Conservation (phyloP, 2,113 vertebrate species). For the Zosterops borbonicus region DNA sequence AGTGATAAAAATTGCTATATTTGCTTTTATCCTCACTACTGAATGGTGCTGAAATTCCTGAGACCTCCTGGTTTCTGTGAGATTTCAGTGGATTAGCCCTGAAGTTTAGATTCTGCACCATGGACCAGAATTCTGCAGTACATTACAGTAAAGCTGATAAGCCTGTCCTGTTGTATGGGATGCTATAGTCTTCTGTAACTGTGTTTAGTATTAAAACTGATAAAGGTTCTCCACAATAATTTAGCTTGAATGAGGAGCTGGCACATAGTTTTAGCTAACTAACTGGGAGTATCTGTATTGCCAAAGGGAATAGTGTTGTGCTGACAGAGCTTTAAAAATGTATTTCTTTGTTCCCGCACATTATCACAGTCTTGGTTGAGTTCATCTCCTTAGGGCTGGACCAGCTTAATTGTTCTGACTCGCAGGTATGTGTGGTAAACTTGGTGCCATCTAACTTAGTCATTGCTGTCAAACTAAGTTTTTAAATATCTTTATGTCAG, state of each 20-base stretch:
- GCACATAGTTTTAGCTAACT: not conserved
- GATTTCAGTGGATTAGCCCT: not conserved
- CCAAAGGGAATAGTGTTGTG: not conserved
- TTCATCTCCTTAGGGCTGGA: not conserved
- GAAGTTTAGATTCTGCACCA: not conserved
- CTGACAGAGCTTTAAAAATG: not conserved
- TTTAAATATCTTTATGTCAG: not conserved
- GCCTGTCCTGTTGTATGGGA: rapidly evolving
- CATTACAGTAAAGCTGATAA: not conserved
- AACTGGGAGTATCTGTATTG: not conserved
- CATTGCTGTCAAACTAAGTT: not conserved
- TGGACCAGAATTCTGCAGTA: not conserved
- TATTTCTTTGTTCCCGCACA: not conserved
- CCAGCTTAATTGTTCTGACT: not conserved
- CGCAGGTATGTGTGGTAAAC: not conserved
- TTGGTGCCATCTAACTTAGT: not conserved
- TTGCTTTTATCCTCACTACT: not conserved
- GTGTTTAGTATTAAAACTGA: not conserved
- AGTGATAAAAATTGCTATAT: not conserved
- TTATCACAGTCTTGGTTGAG: not conserved
- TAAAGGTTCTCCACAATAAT: not conserved
- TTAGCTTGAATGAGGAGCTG: not conserved
- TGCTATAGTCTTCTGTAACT: not conserved
- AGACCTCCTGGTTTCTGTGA: not conserved
- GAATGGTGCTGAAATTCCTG: not conserved